Evolutionary conservation across 2,113 vertebrate genomes (phyloP).

Genomic region (Lasiurus borealis): DNA sequence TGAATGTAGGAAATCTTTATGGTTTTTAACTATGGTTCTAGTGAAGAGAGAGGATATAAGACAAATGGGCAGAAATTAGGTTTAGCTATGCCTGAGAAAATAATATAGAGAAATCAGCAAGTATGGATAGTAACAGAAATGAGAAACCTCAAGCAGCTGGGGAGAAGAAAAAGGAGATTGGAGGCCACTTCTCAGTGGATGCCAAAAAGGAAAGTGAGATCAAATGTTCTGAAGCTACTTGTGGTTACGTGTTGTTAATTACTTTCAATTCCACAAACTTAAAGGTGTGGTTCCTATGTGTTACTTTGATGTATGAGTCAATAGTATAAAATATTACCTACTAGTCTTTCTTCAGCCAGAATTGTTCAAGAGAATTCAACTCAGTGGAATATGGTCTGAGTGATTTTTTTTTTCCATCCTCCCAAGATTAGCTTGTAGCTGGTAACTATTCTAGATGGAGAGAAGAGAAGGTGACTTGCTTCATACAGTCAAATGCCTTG

Average conservation of each 20-base stretch:
- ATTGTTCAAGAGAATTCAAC: background rate
- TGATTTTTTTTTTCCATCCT: background rate
- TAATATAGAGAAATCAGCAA: background rate
- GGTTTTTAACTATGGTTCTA: background rate
- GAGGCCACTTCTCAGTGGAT: background rate
- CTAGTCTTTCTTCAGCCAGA: background rate
- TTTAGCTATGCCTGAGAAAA: background rate
- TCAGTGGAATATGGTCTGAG: background rate
- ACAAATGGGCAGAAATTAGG: background rate
- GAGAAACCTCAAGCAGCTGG: background rate
- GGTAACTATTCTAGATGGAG: background rate
- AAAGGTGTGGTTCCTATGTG: background rate
- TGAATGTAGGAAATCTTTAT: background rate
- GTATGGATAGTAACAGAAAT: background rate
- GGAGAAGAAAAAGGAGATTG: background rate
- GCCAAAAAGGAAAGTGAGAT: background rate
- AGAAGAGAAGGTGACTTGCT: background rate
- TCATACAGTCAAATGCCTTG: rapidly evolving
- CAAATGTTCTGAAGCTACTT: background rate
- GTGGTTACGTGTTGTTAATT: background rate
- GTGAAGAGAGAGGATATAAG: background rate
- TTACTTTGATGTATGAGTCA: background rate
- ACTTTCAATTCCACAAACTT: background rate
- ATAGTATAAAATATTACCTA: background rate
- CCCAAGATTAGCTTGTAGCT: background rate